phyloP scores from a whole-genome alignment of 2,113 vertebrate genomes.

The Pterocles burchelli region DNA sequence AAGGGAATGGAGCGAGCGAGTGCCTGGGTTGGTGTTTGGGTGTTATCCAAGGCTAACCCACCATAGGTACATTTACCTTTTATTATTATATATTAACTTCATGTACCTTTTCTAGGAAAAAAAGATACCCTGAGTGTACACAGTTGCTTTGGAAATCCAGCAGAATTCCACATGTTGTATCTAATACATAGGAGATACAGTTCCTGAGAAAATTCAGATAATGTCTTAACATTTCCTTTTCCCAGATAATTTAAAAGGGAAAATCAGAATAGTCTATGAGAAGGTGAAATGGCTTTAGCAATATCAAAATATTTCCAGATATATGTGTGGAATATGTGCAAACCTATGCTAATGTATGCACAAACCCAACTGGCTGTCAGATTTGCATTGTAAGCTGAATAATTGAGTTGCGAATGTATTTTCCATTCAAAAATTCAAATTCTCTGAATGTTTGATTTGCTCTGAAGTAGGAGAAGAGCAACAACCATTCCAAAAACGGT shows the following conservation, averaged over 20 bases:
- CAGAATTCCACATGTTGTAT: not conserved
- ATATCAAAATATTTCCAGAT: conserved; percentile 44
- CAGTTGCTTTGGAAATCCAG: not conserved
- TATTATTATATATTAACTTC: not conserved
- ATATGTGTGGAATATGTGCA: not conserved
- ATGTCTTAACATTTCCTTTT: not conserved
- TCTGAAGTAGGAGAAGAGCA: not conserved
- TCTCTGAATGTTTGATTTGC: not conserved
- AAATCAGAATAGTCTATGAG: not conserved
- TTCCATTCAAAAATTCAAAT: not conserved
- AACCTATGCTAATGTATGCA: conserved; percentile 35
- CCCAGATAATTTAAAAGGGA: not conserved
- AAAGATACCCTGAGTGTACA: not conserved
- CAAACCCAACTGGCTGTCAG: not conserved
- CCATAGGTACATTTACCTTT: not conserved
- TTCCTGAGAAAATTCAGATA: not conserved
- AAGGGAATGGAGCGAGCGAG: not conserved
- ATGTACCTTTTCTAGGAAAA: not conserved
- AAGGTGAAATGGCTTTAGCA: not conserved
- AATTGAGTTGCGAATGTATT: conserved; percentile 1
- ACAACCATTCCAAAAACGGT: not conserved
- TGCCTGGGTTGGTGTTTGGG: not conserved
- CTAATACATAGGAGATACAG: not conserved
- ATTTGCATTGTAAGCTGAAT: conserved; percentile 27
- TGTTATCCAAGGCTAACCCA: not conserved